Evolutionary conservation across 2,888 invertebrate species (phyloP), one percentile per base, ranked within the genome.

Genomic region (Drosophila merina): DNA sequence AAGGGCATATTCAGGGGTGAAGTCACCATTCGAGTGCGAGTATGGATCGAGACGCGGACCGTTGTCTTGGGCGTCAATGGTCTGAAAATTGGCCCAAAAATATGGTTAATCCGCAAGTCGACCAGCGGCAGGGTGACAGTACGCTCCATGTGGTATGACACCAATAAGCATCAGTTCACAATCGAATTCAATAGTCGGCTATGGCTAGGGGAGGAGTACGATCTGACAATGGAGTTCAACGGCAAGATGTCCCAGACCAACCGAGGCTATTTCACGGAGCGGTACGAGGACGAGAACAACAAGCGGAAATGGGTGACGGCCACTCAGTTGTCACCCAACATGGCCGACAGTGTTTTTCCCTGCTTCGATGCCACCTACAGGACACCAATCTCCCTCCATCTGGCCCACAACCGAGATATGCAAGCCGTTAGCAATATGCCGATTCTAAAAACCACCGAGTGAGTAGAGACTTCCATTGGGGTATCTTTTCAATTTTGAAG

Each of bases 281-380:
- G 93, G 3, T 94, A 96, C 73, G 59, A 77, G 57, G 88, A 90
- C 66, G 75, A 72, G 25, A 74, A 70, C 0, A 86, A 88, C 48
- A 63, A 77, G 44, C 82, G 76, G 44, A 89, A 90, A 89, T 91
- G 87, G 63, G 42, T 52, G 12, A 97, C 97, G 5, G 96, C 97
- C 0, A 96, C 97, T 10, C 98, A 98, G 92, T 97, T 98, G 90
- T 97, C 98, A 90, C 97, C 98, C 0, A 97, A 97, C 0, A 96
- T 96, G 91, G 98, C 98, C 0, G 94, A 98, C 40, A 95, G 96
- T 92, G 96, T 97, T 0, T 98, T 97, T 90, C 98, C 98, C 0
- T 98, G 98, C 89, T 97, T 98, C 89, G 98, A 98, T 91, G 97
- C 98, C 88, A 98, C 96, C 0, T 94, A 95, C 57, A 95, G 97